Percentiles rank a stretch among this genome's conserved stretches.
phyloP scores from a whole-genome alignment of 2,888 invertebrate species.

The Eristalinus aeneus region DNA sequence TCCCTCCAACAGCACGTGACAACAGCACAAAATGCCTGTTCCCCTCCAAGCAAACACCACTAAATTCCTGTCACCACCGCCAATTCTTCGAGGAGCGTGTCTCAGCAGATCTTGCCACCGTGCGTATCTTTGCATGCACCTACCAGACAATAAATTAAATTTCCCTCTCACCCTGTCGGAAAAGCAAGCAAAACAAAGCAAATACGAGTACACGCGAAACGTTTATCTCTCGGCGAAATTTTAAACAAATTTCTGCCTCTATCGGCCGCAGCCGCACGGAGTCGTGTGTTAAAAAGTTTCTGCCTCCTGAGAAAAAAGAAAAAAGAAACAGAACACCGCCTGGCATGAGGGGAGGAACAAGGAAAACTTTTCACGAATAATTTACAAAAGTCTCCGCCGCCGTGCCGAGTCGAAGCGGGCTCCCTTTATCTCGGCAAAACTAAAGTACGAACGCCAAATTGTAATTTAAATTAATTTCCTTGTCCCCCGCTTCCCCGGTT shows the following conservation, averaged over 20 bases:
- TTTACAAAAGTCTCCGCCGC: conserved; percentile 10
- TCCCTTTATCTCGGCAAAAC: conserved; percentile 39
- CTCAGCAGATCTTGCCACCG: background rate
- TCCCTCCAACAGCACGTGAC: background rate
- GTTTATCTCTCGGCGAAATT: conserved; percentile 3
- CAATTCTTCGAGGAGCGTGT: background rate
- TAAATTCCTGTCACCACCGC: background rate
- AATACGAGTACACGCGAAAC: background rate
- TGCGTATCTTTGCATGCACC: background rate
- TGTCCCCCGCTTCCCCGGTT: conserved; percentile 6
- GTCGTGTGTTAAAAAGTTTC: conserved; percentile 2
- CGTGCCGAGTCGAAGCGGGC: too few species aligned
- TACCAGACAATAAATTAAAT: conserved; percentile 18
- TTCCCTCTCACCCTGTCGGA: background rate
- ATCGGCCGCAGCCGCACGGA: conserved; percentile 7
- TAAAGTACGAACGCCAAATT: conserved; percentile 61
- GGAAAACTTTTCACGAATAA: conserved; percentile 15
- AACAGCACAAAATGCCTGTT: background rate
- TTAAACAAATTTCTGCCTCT: conserved; percentile 9
- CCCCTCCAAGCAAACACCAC: background rate
- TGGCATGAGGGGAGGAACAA: background rate
- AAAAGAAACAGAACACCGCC: background rate
- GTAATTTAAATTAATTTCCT: conserved; percentile 70
- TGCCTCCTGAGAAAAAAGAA: background rate
- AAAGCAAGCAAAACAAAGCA: background rate